Evolutionary conservation across 2,113 vertebrate genomes (phyloP).

Genomic region (Piprites chloris): DNA sequence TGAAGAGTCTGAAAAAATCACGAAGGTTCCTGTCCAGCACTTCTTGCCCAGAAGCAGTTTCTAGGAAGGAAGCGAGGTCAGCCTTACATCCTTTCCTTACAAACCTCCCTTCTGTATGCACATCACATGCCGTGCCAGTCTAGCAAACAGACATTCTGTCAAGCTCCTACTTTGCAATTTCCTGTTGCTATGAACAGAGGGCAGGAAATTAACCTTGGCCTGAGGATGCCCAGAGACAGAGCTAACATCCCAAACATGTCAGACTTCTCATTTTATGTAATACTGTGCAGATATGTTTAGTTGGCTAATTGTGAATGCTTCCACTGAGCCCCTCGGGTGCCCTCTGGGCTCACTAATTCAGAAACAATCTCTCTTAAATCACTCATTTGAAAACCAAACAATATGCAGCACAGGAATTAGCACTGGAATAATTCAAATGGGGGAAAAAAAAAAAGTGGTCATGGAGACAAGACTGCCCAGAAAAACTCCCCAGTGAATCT

Average conservation of each 20-base stretch:
- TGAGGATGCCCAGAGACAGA: neutral
- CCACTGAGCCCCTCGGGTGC: neutral
- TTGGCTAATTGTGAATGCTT: neutral
- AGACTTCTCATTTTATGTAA: neutral
- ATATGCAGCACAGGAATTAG: neutral
- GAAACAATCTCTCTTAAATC: neutral
- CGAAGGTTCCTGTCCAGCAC: accelerated
- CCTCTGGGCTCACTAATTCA: neutral
- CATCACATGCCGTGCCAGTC: neutral
- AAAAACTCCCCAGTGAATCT: neutral
- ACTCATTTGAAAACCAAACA: conserved; percentile 1
- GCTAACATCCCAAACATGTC: neutral
- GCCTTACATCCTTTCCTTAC: neutral
- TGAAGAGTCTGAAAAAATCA: neutral
- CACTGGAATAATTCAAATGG: neutral
- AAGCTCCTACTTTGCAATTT: conserved; percentile 1
- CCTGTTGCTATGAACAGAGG: neutral
- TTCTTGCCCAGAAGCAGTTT: neutral
- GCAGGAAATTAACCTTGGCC: conserved; percentile 40
- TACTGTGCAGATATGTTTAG: neutral
- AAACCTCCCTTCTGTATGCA: neutral
- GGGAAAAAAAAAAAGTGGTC: neutral
- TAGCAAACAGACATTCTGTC: conserved; percentile 4
- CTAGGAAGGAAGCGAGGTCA: neutral
- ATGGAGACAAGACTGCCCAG: neutral